Evolutionary conservation across 2,888 invertebrate genomes (phyloP), one percentile per base, ranked within the genome.

Genomic region (Drosophila mercatorum): DNA sequence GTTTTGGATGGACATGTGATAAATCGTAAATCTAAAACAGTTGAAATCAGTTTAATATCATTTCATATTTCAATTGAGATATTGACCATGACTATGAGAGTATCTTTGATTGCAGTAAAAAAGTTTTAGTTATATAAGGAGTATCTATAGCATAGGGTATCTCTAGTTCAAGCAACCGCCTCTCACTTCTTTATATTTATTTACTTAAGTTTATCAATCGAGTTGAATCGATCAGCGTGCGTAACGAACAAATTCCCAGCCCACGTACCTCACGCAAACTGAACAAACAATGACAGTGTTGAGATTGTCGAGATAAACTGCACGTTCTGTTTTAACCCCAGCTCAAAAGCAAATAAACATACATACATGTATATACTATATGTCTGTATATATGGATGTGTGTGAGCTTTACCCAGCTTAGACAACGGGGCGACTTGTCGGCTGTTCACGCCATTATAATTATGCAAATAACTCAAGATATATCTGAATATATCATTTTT

Each of bases 401-500:
- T 26, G 22, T 17, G 10, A 47, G 38, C n/a, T 34, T 55, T 10
- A 46, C 34, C 31, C 5, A 28, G 43, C 66, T 47, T 62, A 77
- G 77, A 77, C 80, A 75, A 56, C 26, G 46, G 36, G 76, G 78
- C 76, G 77, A 62, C 68, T 55, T 26, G 41, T 40, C 22, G 11
- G 31, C 68, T 73, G 64, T 71, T 67, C 75, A 68, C 76, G 59
- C 69, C 68, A 72, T 68, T 79, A 81, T 89, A 84, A 84, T 84
- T 89, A 87, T 84, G 89, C 79, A 77, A 89, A 84, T 89, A 26
- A 8, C 34, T n/a, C 28, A 52, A 72, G 77, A 77, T 72, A 62
- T 72, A 66, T 62, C 12, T 58, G 75, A 46, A 76, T 87, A 68
- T 72, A 84, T 87, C 77, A 83, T 71, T 74, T 68, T 75, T 58